A percentile compares a stretch with the other conserved stretches of the same genome.
phyloP scores from a whole-genome alignment of 2,113 vertebrate species.

The Progne subis region DNA sequence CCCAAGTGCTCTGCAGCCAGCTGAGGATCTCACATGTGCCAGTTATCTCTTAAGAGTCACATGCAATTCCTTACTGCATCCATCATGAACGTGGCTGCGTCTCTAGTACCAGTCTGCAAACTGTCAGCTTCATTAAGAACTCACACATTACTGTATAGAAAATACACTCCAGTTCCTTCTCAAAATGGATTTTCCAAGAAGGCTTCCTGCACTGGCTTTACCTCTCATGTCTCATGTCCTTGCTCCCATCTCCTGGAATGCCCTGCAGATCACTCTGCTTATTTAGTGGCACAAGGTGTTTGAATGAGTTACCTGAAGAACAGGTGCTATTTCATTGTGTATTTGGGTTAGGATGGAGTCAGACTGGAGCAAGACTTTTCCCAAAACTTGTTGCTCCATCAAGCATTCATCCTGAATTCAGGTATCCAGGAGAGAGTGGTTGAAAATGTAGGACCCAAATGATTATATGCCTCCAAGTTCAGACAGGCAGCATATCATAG shows the following conservation, averaged over 20 bases:
- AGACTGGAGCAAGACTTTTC: background rate
- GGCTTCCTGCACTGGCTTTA: background rate
- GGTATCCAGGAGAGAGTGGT: background rate
- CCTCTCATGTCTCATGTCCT: background rate
- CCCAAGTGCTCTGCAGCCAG: background rate
- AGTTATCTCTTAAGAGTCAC: background rate
- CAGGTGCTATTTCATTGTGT: background rate
- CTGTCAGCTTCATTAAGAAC: background rate
- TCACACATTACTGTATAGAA: background rate
- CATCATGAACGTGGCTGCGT: background rate
- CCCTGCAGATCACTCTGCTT: background rate
- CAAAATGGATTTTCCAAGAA: background rate
- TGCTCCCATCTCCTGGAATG: background rate
- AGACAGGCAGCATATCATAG: background rate
- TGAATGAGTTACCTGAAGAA: background rate
- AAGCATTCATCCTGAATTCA: background rate
- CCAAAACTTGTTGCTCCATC: background rate
- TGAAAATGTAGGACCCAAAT: background rate
- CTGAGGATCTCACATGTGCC: background rate
- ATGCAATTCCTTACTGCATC: background rate
- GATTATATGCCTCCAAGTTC: background rate
- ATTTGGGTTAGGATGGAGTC: background rate
- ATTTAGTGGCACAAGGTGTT: background rate
- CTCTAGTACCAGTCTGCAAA: background rate
- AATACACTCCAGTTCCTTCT: background rate